A percentile compares a stretch with the other conserved stretches of the same genome.
Evolutionary conservation across 2,113 vertebrate genomes (phyloP).

Genomic region (Panthera tigris): DNA sequence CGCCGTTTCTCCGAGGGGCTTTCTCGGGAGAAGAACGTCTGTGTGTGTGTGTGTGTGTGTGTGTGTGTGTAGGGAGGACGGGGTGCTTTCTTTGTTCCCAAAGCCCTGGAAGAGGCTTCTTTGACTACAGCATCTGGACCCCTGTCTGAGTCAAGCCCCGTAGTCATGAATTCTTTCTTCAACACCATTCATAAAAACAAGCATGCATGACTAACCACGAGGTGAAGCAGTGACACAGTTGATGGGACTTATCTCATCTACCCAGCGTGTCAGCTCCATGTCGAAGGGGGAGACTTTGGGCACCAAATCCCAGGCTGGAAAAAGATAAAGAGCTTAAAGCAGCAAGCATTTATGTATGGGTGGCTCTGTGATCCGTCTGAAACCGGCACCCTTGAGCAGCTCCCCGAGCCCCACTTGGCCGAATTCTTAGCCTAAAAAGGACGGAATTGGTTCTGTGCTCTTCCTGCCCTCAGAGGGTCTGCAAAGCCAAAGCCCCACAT

Average conservation of each 20-base stretch:
- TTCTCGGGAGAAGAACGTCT: background rate
- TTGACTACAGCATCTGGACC: background rate
- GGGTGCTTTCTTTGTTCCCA: background rate
- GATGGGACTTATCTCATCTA: slow-evolving; percentile 34
- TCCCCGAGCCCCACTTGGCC: background rate
- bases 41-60: background rate
- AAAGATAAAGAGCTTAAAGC: background rate
- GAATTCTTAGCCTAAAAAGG: background rate
- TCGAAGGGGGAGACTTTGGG: background rate
- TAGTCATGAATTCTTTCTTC: slow-evolving; percentile 24
- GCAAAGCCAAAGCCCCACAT: rapidly evolving
- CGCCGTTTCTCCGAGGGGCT: background rate
- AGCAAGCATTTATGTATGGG: background rate
- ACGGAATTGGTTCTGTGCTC: rapidly evolving
- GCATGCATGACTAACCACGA: background rate
- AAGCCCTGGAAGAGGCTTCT: background rate
- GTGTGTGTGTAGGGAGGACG: rapidly evolving
- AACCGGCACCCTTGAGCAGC: background rate
- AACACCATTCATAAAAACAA: background rate
- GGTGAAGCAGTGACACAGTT: background rate
- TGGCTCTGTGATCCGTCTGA: background rate
- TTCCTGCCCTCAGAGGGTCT: background rate
- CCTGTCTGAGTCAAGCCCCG: background rate
- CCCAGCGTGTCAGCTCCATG: rapidly evolving
- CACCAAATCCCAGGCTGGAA: background rate